Base-by-base conservation (phyloP, 2,113 vertebrate species). In the Anhinga rufa region DNA sequence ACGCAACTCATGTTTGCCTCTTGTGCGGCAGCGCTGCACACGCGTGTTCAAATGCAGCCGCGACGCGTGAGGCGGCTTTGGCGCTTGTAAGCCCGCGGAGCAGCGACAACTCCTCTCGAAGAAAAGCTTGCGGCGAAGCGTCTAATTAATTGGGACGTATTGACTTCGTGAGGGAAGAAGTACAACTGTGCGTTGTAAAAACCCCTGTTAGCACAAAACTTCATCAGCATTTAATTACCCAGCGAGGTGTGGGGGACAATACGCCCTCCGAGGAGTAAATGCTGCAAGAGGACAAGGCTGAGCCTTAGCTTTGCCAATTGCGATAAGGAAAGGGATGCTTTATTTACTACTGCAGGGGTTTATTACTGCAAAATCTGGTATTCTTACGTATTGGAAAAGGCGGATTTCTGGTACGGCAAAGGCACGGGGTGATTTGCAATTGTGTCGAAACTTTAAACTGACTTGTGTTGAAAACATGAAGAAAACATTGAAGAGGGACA, bases 1-100 rank as follows among this genome's bases (percentile, higher is more conserved):
- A n/a, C n/a, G n/a, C n/a, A n/a, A n/a, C n/a, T n/a, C n/a, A n/a
- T n/a, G n/a, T n/a, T n/a, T n/a, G n/a, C n/a, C n/a, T n/a, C n/a
- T n/a, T n/a, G n/a, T 17, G 32, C 54, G 22, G 2, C 87, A 22
- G 64, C 34, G 8, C 58, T 22, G 51, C 3, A 6, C 1, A 0
- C 3, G 0, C 26, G 34, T 18, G 29, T 68, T 57, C 34, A 48
- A 60, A 10, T 2, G 34, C 55, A 34, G 7, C 25, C 9, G 8
- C 4, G 7, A 11, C 1, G n/a, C 1, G 20, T 12, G 14, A 40
- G 29, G 34, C 26, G 40, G 24, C 9, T 36, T 4, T 22, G 42
- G 16, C 89, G 24, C 19, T 34, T 64, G 3, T 15, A 10, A 54
- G 19, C 4, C 76, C n/a, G 7, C 19, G 21, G 28, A 40, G 26